phyloP scores from a whole-genome alignment of 1,140 invertebrate genomes.

The Ridgeia piscesae region DNA sequence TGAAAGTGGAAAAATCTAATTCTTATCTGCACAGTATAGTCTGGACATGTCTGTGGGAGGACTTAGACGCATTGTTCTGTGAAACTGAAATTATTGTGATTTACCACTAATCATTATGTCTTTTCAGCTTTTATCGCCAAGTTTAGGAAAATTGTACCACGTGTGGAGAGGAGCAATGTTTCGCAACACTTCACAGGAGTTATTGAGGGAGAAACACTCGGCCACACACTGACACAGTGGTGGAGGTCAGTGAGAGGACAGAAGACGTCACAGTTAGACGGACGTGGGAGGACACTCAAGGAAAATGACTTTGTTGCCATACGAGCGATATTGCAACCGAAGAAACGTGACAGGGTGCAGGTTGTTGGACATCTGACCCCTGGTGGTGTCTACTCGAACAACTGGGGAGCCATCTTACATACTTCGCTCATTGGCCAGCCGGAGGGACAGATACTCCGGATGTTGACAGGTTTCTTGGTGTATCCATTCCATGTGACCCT shows the following conservation, averaged over 20 bases:
- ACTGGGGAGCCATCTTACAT: background rate
- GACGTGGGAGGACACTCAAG: background rate
- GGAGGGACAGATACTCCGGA: background rate
- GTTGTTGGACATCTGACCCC: background rate
- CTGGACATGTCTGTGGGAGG: too few relatives aligned
- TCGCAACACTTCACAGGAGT: background rate
- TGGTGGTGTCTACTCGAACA: background rate
- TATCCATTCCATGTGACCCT: background rate
- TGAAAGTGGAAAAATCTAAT: too few relatives aligned
- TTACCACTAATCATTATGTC: background rate
- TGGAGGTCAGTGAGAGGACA: background rate
- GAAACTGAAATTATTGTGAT: background rate
- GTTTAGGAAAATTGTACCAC: background rate
- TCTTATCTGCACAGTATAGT: too few relatives aligned
- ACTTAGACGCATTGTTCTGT: too few relatives aligned
- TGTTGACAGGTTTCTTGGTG: background rate
- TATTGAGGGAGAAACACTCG: background rate
- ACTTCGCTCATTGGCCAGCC: background rate
- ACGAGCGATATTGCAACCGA: background rate
- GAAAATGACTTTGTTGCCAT: slow-evolving; percentile 1
- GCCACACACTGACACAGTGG: background rate
- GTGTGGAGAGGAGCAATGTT: background rate
- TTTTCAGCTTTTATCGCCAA: background rate
- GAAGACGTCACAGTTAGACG: background rate
- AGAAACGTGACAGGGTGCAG: background rate